These are phyloP conservation scores for Temnothorax rugatulus DNA, from an alignment of 2,888 invertebrate genomes.

Conservation along the genomic window DNA sequence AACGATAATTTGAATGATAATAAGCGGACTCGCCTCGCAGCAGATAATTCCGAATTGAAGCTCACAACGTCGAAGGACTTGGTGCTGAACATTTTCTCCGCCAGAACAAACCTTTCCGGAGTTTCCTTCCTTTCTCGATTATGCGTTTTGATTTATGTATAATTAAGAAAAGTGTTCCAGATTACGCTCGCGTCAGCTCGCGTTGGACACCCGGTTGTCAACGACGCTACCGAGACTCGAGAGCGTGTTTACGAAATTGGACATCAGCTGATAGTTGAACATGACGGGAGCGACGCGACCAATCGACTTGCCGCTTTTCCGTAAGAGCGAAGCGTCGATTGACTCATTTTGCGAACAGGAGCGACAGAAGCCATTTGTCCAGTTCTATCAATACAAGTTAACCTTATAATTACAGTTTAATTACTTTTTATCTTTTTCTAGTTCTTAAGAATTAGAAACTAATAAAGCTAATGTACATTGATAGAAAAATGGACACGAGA, in stretches of 20 bases:
- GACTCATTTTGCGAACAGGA: too few species aligned
- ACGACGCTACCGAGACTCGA: background rate
- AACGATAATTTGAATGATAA: background rate
- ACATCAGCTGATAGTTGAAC: background rate
- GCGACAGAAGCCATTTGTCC: too few species aligned
- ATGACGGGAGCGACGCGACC: too few species aligned
- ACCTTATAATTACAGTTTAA: too few species aligned
- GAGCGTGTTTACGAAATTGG: background rate
- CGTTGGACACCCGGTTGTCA: background rate
- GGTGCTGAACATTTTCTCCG: constrained; percentile 79
- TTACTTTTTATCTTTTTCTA: too few species aligned
- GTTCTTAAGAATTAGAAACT: too few species aligned
- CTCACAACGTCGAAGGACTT: constrained; percentile 78
- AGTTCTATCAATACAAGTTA: too few species aligned
- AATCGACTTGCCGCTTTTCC: too few species aligned
- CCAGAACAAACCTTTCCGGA: background rate
- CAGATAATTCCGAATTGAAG: constrained; percentile 78
- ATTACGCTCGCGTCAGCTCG: background rate
- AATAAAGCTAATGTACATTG: too few species aligned
- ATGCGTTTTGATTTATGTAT: background rate
- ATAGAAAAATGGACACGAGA: too few species aligned
- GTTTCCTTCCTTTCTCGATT: constrained; percentile 17
- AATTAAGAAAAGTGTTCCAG: background rate
- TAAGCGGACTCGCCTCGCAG: constrained; percentile 76
- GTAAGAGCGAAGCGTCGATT: too few species aligned